Base-by-base conservation (phyloP, 1,140 invertebrate genomes). In the Megalonaias nervosa region DNA sequence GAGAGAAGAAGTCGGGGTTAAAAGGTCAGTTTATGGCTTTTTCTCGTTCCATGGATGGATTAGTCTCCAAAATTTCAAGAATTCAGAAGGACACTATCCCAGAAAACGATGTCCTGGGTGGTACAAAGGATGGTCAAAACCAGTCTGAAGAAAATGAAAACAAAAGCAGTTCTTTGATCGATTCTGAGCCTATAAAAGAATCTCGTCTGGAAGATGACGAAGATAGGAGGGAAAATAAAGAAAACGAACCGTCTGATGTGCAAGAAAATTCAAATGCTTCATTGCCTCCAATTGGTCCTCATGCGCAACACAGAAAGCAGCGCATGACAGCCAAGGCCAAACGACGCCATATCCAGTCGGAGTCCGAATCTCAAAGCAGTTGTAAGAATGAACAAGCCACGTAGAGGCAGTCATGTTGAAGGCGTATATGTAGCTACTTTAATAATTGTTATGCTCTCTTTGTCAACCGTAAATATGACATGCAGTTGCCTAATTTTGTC, bases 11-110 rank as follows among this genome's bases (percentile, higher is more conserved):
- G 3, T 79, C 82, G 38, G 83, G 82, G 15, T 73, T 88, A 21
- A 85, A 83, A 75, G 81, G 82, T 14, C 84, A 88, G 77, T 82
- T 88, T 58, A 83, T 86, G 64, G 86, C 85, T 6, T 90, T 90
- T 71, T 90, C 89, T 0, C 91, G 91, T 71, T 94, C 94, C 79
- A 90, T 93, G 71, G 91, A 92, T 74, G 91, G 92, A 13, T 86
- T 92, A 6, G 83, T 93, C 21, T 91, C 93, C 12, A 85, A 81
- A 74, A n/a, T 65, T 55, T 31, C 60, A 15, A 72, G 55, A 12
- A 81, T 71, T 62, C 59, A 65, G 31, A 48, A 62, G 3, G 60
- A 64, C 31, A 75, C 70, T 59, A 73, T 73, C 62, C 57, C 72
- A 23, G 80, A 77, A 62, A 57, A 74, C 67, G 71, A 75, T 60